phyloP scores from a whole-genome alignment of 2,797 vertebrate genomes.

The Myiothlypis coronata region DNA sequence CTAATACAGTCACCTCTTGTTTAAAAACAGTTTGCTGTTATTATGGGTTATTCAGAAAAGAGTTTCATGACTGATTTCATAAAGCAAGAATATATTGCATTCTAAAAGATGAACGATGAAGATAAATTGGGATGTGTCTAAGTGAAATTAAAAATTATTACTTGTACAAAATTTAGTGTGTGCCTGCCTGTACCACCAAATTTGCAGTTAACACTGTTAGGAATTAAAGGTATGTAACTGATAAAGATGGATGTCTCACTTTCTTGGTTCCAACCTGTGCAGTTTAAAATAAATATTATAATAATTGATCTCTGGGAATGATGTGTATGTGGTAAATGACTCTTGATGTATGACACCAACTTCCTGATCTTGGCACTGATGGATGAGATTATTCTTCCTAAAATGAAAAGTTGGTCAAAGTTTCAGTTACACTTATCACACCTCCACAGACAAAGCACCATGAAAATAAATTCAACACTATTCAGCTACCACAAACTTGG shows the following conservation, averaged over 20 bases:
- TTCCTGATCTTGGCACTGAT: constrained; percentile 57
- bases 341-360: constrained; percentile 37
- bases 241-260: constrained; percentile 69
- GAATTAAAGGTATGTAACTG: constrained; percentile 59
- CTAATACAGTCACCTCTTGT: not conserved
- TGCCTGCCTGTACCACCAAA: constrained; percentile 19
- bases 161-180: constrained; percentile 40
- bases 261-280: constrained; percentile 32
- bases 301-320: constrained; percentile 70
- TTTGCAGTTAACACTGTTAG: constrained; percentile 36
- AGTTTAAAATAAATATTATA: constrained; percentile 70
- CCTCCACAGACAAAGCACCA: not conserved
- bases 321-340: constrained; percentile 47
- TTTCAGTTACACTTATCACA: constrained; percentile 24
- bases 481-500: not conserved
- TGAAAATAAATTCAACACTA: not conserved
- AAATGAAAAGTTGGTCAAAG: constrained; percentile 61
- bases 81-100: constrained; percentile 46
- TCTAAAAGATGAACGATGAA: constrained; percentile 27
- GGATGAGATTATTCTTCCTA: constrained; percentile 27
- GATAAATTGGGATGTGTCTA: constrained; percentile 67
- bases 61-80: constrained; percentile 37
- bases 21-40: constrained; percentile 26
- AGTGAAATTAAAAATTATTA: constrained; percentile 72
- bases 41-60: constrained; percentile 31